Base-by-base conservation (phyloP, 2,797 vertebrate genomes). In the Streptopelia turtur region DNA sequence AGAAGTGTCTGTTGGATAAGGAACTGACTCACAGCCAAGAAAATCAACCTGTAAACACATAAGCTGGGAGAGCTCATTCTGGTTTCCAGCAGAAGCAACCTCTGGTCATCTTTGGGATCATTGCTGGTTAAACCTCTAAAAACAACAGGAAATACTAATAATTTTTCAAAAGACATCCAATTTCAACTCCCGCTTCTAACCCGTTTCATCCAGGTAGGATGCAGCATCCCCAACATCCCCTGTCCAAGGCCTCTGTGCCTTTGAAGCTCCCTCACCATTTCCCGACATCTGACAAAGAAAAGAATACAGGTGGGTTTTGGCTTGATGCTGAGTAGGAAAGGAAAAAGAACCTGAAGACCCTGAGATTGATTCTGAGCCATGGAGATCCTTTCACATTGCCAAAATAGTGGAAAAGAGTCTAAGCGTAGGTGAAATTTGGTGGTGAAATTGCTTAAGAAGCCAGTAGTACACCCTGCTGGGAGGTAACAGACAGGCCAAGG, bases 401-500 rank as follows among this genome's bases (percentile, higher is more conserved):
- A 50, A 57, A 25, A 5, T 2, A 28, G 45, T 9, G 25, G n/a
- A 12, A 20, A 35, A 52, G 47, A 30, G 18, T 30, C 11, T 52
- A 17, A 3, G 16, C 0, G 24, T 0, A 15, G 65, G 52, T 61
- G 76, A 79, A 25, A 47, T 68, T 30, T 49, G 52, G 83, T 49
- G 24, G 30, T 50, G 56, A 69, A 72, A 7, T n/a, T 59, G 76
- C 68, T 69, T 39, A 55, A 91, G 56, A 85, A 41, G 13, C 5
- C 10, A 3, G 20, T 1, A 57, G 47, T 2, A 20, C 24, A 35
- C 12, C 18, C 45, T 55, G 3, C n/a, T 37, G 43, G 25, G 4
- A 76, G 64, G 77, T 60, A 89, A 11, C 1, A 75, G 85, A 24
- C 56, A 70, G 50, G 50, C 23, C 52, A 33, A 59, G 52, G 56